These are phyloP conservation scores for Drosophila parabipectinata DNA, from an alignment of 1,140 invertebrate species.

Conservation along the genomic window DNA sequence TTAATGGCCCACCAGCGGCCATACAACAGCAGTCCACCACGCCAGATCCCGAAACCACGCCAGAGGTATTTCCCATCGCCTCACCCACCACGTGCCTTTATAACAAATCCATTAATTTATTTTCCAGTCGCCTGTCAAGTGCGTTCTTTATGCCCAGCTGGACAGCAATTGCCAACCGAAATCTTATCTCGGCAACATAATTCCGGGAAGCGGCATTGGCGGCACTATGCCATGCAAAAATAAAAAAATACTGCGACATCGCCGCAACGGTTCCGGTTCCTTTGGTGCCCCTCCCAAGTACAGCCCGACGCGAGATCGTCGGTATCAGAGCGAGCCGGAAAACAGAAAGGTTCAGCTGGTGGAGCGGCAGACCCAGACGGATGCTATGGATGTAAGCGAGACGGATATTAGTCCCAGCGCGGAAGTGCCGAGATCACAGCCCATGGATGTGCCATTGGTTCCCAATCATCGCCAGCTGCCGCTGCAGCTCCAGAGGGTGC, in stretches of 20 bases:
- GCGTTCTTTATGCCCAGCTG: conserved; percentile 86
- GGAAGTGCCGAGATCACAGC: conserved; percentile 52
- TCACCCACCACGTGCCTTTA: background rate
- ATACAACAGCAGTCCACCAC: conserved; percentile 71
- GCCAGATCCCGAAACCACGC: conserved; percentile 79
- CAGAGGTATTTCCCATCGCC: conserved; percentile 56
- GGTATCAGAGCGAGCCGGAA: conserved; percentile 84
- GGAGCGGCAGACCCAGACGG: conserved; percentile 89
- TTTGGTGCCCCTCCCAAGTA: conserved; percentile 85
- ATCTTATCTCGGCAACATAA: conserved; percentile 84
- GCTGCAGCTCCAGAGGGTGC: conserved; percentile 63
- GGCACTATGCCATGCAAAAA: conserved; percentile 79
- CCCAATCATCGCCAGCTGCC: conserved; percentile 68
- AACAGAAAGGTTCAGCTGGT: conserved; percentile 85
- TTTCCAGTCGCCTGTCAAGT: conserved; percentile 85
- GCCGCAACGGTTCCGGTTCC: conserved; percentile 86
- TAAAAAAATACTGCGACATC: conserved; percentile 85
- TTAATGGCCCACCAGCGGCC: conserved; percentile 60
- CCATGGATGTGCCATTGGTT: conserved; percentile 31
- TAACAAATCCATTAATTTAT: background rate
- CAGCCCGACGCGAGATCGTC: conserved; percentile 86
- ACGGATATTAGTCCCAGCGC: conserved; percentile 84
- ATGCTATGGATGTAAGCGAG: conserved; percentile 86
- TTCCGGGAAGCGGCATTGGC: conserved; percentile 24
- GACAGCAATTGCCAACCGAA: conserved; percentile 86